Evolutionary conservation across 2,888 invertebrate species (phyloP), one percentile per base, ranked within the genome.

Genomic region (Coelinius sp.): DNA sequence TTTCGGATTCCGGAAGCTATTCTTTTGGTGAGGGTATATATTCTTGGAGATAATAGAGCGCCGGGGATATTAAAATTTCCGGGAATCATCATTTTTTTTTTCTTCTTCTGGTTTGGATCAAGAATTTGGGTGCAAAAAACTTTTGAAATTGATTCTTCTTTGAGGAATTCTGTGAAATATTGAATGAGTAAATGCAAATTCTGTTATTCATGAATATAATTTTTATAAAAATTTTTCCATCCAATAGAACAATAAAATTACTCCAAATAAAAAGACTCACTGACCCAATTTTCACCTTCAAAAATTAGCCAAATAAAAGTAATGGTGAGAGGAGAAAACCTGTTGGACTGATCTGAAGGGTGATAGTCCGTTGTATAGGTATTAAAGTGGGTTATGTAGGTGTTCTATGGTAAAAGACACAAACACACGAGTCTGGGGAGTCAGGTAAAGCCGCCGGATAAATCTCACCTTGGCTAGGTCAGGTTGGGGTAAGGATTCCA

Each of bases 381-480:
- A 24, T 56, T 20, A 38, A 38, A 31, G 53, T 59, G 17, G 66
- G 41, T 52, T 49, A 46, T 38, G 53, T 25, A 49, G 31, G 62
- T 70, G 52, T 70, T n/a, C 38, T 63, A n/a, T 22, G 41, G 17
- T 41, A 20, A 66, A 52, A 70, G 41, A 65, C 31, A 27, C 31
- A 44, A 65, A 70, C 31, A 66, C 64, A 59, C 25, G 53, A 35
- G 67, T 41, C 46, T 77, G 73, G 78, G 79, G 80, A 78, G 81
- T 79, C 84, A 82, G 82, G 83, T 82, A 84, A 82, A 82, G 81
- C 82, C 81, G 77, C 63, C 77, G 84, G 82, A 82, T 81, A 82
- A 84, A 84, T 83, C 80, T 83, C 80, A 83, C 79, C 83, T 84
- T 84, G 83, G 82, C 83, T 84, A 85, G 84, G 84, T 85, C 85